phyloP scores from a whole-genome alignment of 1,140 invertebrate genomes.

The Drosophila nebulosa region DNA sequence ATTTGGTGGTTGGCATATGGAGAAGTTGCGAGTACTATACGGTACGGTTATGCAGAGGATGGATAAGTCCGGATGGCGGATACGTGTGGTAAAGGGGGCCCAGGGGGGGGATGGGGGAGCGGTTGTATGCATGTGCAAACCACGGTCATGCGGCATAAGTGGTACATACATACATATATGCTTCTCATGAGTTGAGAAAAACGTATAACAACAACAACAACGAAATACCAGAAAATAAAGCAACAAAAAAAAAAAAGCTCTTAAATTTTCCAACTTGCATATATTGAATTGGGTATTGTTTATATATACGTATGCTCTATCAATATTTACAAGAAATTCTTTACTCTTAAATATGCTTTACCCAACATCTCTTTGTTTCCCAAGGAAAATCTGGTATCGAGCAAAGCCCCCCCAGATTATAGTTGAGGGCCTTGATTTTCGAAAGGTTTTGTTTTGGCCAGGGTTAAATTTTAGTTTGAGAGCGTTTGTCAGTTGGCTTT shows the following conservation, averaged over 20 bases:
- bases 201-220: background rate
- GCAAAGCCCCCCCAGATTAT: too few relatives aligned
- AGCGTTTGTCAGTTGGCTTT: too few relatives aligned
- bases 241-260: background rate
- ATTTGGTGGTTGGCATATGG: slow-evolving; percentile 29
- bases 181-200: slow-evolving; percentile 4
- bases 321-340: too few relatives aligned
- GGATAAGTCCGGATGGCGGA: background rate
- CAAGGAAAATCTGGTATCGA: too few relatives aligned
- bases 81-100: too few relatives aligned
- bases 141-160: slow-evolving; percentile 5
- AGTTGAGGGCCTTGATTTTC: too few relatives aligned
- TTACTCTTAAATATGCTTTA: too few relatives aligned
- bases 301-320: background rate
- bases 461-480: too few relatives aligned
- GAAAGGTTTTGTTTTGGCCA: too few relatives aligned
- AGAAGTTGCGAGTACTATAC: background rate
- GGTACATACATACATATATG: too few relatives aligned
- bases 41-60: background rate
- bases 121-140: slow-evolving; percentile 1
- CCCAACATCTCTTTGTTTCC: too few relatives aligned
- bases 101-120: background rate
- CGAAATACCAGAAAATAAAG: background rate
- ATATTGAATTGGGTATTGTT: background rate
- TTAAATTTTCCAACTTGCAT: slow-evolving; percentile 13